Conservation (phyloP, 2,113 vertebrate species). For the Propithecus coquereli region DNA sequence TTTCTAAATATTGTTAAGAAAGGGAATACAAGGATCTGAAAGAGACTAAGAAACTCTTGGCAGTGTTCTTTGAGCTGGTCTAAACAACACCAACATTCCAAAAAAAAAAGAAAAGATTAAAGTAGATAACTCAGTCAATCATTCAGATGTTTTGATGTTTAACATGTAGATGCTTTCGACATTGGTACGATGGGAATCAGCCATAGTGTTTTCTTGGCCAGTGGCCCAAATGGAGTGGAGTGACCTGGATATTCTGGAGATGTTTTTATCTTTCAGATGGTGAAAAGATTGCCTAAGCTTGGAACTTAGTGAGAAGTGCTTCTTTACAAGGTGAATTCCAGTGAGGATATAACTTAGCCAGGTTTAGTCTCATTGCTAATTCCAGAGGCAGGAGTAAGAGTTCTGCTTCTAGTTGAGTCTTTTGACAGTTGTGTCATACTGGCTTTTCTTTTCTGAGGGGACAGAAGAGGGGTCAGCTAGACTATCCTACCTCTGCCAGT, state of each 20-base stretch:
- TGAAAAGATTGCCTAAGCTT: conserved; percentile 17
- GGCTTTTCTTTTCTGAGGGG: not conserved
- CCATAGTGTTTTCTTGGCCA: not conserved
- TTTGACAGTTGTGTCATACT: not conserved
- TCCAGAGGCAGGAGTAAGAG: not conserved
- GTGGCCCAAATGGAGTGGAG: not conserved
- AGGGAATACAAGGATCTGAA: not conserved
- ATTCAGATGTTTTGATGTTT: conserved; percentile 54
- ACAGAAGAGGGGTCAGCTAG: not conserved
- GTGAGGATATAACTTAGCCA: not conserved
- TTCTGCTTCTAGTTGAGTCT: not conserved
- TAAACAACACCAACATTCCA: not conserved
- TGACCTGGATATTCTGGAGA: not conserved
- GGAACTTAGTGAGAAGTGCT: not conserved
- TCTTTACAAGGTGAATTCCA: not conserved
- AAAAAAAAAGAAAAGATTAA: not conserved
- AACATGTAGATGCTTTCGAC: not conserved
- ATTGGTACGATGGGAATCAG: not conserved
- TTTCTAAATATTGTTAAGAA: not conserved
- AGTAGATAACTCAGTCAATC: not conserved
- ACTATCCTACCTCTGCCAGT: not conserved
- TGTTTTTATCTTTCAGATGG: not conserved
- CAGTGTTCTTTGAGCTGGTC: not conserved
- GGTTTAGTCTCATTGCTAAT: not conserved
- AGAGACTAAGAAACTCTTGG: not conserved